phyloP scores from a whole-genome alignment of 2,113 vertebrate species.

The Lepisosteus osseus region DNA sequence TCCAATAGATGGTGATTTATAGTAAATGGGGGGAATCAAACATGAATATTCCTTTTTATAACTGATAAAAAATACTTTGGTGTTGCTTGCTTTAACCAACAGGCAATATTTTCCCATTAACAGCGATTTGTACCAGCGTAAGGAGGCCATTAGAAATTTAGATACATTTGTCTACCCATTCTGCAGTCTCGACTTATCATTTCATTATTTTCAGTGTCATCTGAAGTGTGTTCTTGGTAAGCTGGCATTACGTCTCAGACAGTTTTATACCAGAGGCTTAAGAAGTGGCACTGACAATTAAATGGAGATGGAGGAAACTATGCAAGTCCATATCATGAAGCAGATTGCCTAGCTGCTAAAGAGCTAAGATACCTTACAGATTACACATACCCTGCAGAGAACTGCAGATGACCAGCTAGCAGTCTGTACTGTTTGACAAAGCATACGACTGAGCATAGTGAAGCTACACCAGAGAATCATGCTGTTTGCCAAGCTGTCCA shows the following conservation, averaged over 20 bases:
- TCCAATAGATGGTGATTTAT: too few relatives aligned
- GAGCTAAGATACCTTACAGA: not conserved
- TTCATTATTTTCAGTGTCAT: not conserved
- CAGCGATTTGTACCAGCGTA: too few relatives aligned
- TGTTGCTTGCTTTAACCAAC: too few relatives aligned
- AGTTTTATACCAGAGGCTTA: not conserved
- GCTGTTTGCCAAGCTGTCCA: slow-evolving; percentile 71
- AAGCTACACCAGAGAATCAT: slow-evolving; percentile 56
- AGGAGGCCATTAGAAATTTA: too few relatives aligned
- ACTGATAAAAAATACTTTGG: too few relatives aligned
- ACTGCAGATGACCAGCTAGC: slow-evolving; percentile 62
- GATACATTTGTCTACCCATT: too few relatives aligned
- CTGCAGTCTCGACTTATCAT: too few relatives aligned
- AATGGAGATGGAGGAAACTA: slow-evolving; percentile 10
- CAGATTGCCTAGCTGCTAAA: slow-evolving; percentile 48
- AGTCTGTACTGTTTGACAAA: slow-evolving; percentile 47
- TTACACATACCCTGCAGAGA: slow-evolving; percentile 34
- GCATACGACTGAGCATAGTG: slow-evolving; percentile 46
- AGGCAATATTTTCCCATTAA: too few relatives aligned
- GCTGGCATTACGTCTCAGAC: slow-evolving; percentile 16
- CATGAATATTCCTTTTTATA: too few relatives aligned
- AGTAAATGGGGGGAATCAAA: too few relatives aligned
- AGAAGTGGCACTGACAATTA: not conserved
- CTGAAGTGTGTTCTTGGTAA: slow-evolving; percentile 4
- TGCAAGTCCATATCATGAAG: slow-evolving; percentile 29